Conservation (phyloP, 2,797 vertebrate genomes). For the Sphenodon punctatus region DNA sequence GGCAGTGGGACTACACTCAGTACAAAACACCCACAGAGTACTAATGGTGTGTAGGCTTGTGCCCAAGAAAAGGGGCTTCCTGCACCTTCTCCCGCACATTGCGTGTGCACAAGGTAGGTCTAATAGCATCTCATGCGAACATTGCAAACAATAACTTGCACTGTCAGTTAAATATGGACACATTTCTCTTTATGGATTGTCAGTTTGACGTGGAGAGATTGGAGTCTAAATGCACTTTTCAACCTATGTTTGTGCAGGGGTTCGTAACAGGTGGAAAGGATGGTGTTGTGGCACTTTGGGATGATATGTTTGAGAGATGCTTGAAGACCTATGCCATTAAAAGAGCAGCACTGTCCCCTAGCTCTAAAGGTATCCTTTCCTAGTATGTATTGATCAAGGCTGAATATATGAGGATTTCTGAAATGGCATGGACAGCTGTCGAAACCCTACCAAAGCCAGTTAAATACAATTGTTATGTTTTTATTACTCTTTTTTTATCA, state of each 20-base stretch:
- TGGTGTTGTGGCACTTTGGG: conserved; percentile 95
- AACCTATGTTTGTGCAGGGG: conserved; percentile 77
- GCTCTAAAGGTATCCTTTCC: conserved; percentile 87
- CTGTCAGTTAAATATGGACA: background rate
- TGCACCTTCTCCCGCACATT: no score
- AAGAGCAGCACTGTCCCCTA: conserved; percentile 86
- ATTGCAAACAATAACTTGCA: background rate
- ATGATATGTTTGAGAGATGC: conserved; percentile 96
- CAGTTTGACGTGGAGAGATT: background rate
- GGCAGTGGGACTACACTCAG: no score
- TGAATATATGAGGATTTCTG: background rate
- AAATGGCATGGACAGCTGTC: background rate
- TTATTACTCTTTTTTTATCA: no score
- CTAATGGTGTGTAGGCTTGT: background rate
- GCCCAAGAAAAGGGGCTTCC: background rate
- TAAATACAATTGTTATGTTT: background rate
- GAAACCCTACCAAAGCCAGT: background rate
- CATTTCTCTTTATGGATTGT: background rate
- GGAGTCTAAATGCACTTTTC: background rate
- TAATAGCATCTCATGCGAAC: background rate
- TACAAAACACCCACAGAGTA: background rate
- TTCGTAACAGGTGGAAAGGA: conserved; percentile 97
- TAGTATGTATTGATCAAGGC: background rate
- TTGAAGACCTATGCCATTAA: conserved; percentile 97
- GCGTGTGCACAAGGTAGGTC: background rate